Conservation (phyloP, 2,888 invertebrate genomes). For the Patella depressa region DNA sequence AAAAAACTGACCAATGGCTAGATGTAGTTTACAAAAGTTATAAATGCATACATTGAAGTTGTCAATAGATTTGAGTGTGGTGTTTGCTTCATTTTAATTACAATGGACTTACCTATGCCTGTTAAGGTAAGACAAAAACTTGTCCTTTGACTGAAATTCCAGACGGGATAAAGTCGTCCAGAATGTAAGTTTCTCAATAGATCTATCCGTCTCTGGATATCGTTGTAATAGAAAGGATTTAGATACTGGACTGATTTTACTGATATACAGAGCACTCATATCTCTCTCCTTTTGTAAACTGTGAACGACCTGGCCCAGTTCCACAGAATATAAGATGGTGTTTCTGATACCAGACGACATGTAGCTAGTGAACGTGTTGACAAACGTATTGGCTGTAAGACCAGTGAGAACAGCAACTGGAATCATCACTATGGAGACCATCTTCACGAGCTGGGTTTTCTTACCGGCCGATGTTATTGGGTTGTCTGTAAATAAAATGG, state of each 20-base stretch:
- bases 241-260: slow-evolving; percentile 51
- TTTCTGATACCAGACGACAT: slow-evolving; percentile 13
- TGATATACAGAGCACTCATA: slow-evolving; percentile 58
- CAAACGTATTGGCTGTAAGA: slow-evolving; percentile 21
- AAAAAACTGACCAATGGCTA: too few relatives aligned
- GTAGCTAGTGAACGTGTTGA: slow-evolving; percentile 21
- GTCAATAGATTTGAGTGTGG: too few relatives aligned
- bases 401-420: slow-evolving; percentile 19
- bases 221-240: slow-evolving; percentile 50
- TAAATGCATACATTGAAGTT: too few relatives aligned
- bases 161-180: slow-evolving; percentile 46
- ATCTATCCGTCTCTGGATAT: slow-evolving; percentile 55
- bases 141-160: slow-evolving; percentile 53
- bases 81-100: not conserved
- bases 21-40: too few relatives aligned
- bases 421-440: slow-evolving; percentile 25
- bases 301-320: slow-evolving; percentile 12
- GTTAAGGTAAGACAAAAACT: slow-evolving; percentile 54
- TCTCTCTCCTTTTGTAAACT: slow-evolving; percentile 56
- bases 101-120: slow-evolving; percentile 42
- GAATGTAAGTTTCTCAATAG: slow-evolving; percentile 49
- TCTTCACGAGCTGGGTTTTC: slow-evolving; percentile 15
- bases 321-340: slow-evolving; percentile 14
- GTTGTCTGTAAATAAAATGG: not conserved
- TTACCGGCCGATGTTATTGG: not conserved